Evolutionary conservation across 2,113 vertebrate species (phyloP).

Genomic region (Pseudolaguvia tuberculata): DNA sequence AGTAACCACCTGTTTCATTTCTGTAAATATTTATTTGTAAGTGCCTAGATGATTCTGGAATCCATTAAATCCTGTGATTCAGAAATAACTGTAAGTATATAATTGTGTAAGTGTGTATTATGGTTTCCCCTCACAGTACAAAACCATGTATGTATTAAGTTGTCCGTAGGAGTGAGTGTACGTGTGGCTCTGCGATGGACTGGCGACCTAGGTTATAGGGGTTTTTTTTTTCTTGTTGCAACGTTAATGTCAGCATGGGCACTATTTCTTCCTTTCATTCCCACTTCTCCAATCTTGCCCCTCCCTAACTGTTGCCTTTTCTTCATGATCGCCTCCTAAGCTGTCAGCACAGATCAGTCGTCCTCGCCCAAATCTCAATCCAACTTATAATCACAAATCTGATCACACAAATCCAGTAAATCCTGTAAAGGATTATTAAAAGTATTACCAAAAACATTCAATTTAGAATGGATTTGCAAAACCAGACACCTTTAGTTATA

Average conservation of each 20-base stretch:
- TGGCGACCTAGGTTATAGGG: too few relatives aligned
- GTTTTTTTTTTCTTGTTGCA: slow-evolving; percentile 41
- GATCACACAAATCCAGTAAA: slow-evolving; percentile 12
- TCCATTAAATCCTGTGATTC: neutral
- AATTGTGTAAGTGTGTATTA: neutral
- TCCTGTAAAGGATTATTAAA: neutral
- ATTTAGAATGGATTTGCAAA: neutral
- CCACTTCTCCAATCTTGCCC: slow-evolving; percentile 5
- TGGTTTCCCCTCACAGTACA: too few relatives aligned
- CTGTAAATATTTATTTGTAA: neutral
- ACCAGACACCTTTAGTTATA: slow-evolving; percentile 27
- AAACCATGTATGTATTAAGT: too few relatives aligned
- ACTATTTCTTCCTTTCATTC: slow-evolving; percentile 1
- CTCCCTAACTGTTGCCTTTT: slow-evolving; percentile 41
- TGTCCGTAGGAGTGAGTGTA: too few relatives aligned
- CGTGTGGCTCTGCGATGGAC: too few relatives aligned
- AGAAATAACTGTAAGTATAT: neutral
- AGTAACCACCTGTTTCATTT: neutral
- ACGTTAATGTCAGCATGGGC: slow-evolving; percentile 41
- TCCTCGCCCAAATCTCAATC: slow-evolving; percentile 69
- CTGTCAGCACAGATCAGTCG: slow-evolving; percentile 73
- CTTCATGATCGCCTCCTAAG: slow-evolving; percentile 64
- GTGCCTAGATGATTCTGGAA: neutral
- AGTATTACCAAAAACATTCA: neutral
- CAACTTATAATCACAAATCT: slow-evolving; percentile 59